phyloP scores from a whole-genome alignment of 2,113 vertebrate genomes.

The Miniopterus natalensis region DNA sequence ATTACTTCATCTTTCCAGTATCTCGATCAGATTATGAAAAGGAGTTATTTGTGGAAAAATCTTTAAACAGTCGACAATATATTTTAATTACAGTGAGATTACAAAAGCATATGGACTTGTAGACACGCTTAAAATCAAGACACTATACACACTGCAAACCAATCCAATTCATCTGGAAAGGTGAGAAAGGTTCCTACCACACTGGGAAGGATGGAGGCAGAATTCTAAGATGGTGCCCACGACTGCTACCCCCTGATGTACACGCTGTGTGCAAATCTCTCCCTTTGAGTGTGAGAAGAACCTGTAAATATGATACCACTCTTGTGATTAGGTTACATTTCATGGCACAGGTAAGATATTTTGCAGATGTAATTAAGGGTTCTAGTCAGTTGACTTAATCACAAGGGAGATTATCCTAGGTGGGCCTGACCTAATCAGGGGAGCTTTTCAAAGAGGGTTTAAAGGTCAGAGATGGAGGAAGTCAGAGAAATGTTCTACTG shows the following conservation, averaged over 20 bases:
- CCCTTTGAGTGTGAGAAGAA: background rate
- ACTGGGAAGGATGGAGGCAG: background rate
- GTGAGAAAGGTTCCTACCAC: background rate
- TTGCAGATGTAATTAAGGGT: conserved; percentile 8
- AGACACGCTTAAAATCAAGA: background rate
- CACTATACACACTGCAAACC: background rate
- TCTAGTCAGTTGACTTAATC: conserved; percentile 32
- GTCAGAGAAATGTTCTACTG: background rate
- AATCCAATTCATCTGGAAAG: background rate
- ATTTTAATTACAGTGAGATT: conserved; percentile 26
- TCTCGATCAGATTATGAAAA: background rate
- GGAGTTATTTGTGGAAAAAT: background rate
- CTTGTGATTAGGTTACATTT: background rate
- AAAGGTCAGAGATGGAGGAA: background rate
- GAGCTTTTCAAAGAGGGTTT: conserved; percentile 12
- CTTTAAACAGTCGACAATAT: conserved; percentile 10
- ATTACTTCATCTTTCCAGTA: background rate
- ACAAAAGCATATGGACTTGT: conserved; percentile 12
- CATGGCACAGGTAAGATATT: background rate
- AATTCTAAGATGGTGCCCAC: background rate
- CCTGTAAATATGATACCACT: background rate
- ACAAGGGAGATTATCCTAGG: background rate
- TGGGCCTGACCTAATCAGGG: background rate
- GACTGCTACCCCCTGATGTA: background rate
- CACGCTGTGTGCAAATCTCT: background rate